phyloP scores from a whole-genome alignment of 2,888 invertebrate species.

The Abrostola tripartita region DNA sequence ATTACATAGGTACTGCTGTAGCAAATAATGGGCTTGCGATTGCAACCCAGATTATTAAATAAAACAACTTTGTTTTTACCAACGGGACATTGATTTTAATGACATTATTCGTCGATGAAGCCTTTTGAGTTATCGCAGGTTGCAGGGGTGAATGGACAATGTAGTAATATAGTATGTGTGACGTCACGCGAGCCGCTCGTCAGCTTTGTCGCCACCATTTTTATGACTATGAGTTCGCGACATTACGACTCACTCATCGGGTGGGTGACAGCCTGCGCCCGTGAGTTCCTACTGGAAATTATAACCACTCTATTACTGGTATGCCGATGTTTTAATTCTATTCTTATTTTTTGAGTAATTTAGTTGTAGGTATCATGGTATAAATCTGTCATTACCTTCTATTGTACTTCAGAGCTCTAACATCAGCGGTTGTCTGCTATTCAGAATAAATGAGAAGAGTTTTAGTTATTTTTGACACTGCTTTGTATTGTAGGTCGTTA shows the following conservation, averaged over 20 bases:
- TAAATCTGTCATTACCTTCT: too few relatives aligned
- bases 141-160: conserved; percentile 57
- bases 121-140: conserved; percentile 35
- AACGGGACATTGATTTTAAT: conserved; percentile 14
- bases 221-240: conserved; percentile 51
- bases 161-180: conserved; percentile 59
- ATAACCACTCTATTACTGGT: conserved; percentile 28
- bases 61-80: background rate
- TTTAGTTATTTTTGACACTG: too few relatives aligned
- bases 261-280: conserved; percentile 37
- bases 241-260: conserved; percentile 44
- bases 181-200: conserved; percentile 84
- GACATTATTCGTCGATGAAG: conserved; percentile 34
- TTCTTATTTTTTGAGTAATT: background rate
- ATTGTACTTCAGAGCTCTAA: too few relatives aligned
- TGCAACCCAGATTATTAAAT: too few relatives aligned
- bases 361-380: too few relatives aligned
- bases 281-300: conserved; percentile 27
- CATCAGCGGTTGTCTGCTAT: too few relatives aligned
- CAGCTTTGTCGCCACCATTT: conserved; percentile 65
- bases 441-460: too few relatives aligned
- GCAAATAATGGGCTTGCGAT: too few relatives aligned
- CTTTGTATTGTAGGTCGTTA: too few relatives aligned
- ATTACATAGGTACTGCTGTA: too few relatives aligned
- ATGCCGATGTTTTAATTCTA: conserved; percentile 12